Percentiles rank a stretch among this genome's conserved stretches.
Evolutionary conservation across 2,797 vertebrate species (phyloP).

Genomic region (Scarus forsteni): DNA sequence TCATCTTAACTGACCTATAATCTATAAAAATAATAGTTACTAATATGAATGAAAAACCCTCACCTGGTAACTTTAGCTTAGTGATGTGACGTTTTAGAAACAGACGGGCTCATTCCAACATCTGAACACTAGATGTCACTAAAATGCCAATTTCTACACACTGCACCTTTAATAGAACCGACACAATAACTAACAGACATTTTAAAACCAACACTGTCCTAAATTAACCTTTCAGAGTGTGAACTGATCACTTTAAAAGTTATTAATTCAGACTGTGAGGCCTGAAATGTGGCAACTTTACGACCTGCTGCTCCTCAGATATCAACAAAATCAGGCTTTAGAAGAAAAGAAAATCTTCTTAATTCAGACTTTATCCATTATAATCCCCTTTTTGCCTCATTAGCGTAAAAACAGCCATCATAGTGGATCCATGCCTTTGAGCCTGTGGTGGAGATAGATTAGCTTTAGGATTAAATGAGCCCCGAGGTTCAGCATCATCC

Average conservation of each 20-base stretch:
- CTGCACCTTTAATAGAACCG: neutral
- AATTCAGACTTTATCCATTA: neutral
- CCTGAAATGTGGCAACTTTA: neutral
- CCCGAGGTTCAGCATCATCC: neutral
- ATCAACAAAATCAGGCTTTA: neutral
- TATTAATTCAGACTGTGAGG: neutral
- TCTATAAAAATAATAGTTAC: no score
- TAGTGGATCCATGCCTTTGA: neutral
- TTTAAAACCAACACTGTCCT: neutral
- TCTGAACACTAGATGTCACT: no score
- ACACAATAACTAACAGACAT: neutral
- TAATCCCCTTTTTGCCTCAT: constrained; percentile 1
- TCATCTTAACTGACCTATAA: no score
- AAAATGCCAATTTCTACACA: no score
- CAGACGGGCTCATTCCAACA: no score
- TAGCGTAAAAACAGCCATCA: neutral
- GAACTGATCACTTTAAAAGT: neutral
- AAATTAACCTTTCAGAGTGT: neutral
- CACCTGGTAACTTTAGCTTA: no score
- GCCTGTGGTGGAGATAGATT: neutral
- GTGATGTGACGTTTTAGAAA: no score
- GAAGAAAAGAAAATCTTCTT: neutral
- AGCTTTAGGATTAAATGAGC: constrained; percentile 1
- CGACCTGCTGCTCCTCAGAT: neutral
- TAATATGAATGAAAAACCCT: no score